phyloP scores from a whole-genome alignment of 2,797 vertebrate species.

The Bovichtus variegatus region DNA sequence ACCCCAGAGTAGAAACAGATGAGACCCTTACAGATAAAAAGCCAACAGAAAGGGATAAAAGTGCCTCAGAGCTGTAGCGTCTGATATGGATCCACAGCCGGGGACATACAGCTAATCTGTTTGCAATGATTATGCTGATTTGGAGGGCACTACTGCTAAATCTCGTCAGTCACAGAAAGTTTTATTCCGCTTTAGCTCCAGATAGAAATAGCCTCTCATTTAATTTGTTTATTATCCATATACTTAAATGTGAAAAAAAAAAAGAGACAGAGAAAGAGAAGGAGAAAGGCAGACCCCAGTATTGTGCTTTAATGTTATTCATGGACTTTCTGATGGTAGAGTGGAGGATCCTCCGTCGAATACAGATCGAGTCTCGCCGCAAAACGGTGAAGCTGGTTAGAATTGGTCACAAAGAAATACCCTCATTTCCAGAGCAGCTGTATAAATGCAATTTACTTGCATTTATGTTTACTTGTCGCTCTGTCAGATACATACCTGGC shows the following conservation, averaged over 20 bases:
- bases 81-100: conserved; percentile 62
- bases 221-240: conserved; percentile 66
- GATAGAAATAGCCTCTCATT: conserved; percentile 37
- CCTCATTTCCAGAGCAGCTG: conserved; percentile 52
- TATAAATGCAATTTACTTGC: conserved; percentile 75
- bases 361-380: conserved; percentile 64
- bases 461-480: conserved; percentile 68
- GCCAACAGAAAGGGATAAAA: conserved; percentile 56
- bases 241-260: conserved; percentile 54
- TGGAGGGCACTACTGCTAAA: conserved; percentile 40
- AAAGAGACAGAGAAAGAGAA: conserved; percentile 39
- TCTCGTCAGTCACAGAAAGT: conserved; percentile 54
- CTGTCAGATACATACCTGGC: conserved; percentile 72
- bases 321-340: conserved; percentile 75
- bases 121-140: conserved; percentile 65
- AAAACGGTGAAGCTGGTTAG: conserved; percentile 61
- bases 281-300: conserved; percentile 39
- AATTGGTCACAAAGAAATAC: conserved; percentile 59
- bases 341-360: conserved; percentile 62
- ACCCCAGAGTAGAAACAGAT: conserved; percentile 43
- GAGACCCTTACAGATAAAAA: conserved; percentile 63
- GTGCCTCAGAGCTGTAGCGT: conserved; percentile 50
- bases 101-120: conserved; percentile 65
- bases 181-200: conserved; percentile 41
- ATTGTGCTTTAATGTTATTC: conserved; percentile 81